Evolutionary conservation across 1,140 invertebrate genomes (phyloP), one percentile per base, ranked within the genome.

Genomic region (Limonius californicus): DNA sequence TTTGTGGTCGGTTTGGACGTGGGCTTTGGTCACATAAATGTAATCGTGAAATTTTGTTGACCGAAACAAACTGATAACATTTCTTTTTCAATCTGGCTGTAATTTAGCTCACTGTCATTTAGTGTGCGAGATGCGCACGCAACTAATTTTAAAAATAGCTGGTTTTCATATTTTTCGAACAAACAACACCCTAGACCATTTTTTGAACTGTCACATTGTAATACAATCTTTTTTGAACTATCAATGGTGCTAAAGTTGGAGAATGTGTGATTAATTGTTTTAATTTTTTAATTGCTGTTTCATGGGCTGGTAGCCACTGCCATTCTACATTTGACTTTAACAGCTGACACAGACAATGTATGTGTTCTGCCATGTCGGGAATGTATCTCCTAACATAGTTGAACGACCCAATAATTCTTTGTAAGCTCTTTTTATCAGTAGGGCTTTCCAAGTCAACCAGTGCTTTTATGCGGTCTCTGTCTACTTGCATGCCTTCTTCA

Each of bases 1-100:
- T 58, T 62, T 62, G 23, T 62, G 61, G 21, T 62, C 61, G 7
- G 54, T 39, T 58, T 60, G 50, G 14, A 60, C 23, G 14, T 54
- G 20, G 14, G 32, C 32, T 30, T n/a, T 15, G 1, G 0, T 11
- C 16, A 69, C 66, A 56, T 72, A 75, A 12, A 83, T 59, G 68
- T 77, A 83, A 27, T 73, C 68, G 54, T 73, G 58, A 66, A 80
- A 81, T 79, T 74, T 54, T 75, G 70, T 12, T 79, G 70, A 0
- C 74, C 77, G 68, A 70, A 76, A 14, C 80, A 65, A 14, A 82
- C 72, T 0, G 80, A 75, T 30, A 81, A 67, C 32, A 72, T 72
- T 74, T 83, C 81, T 64, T 77, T 77, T 57, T 72, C 70, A 9
- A 66, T 66, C 27, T 66, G 65, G 16, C 57, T 61, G 50, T 74